Evolutionary conservation across 2,888 invertebrate genomes (phyloP).

Genomic region (Neoaliturus tenellus): DNA sequence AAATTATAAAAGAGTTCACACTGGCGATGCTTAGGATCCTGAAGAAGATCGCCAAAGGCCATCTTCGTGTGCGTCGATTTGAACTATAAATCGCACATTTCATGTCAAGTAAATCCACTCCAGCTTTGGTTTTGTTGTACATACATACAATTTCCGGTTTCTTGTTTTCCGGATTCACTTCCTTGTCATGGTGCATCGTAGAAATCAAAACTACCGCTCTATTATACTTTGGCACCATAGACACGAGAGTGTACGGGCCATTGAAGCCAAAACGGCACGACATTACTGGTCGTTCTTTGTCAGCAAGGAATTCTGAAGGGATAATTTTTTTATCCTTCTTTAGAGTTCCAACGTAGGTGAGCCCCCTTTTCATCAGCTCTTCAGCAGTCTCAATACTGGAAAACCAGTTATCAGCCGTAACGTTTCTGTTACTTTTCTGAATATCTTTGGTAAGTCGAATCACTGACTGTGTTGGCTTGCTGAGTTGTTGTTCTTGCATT

Average conservation of each 20-base stretch:
- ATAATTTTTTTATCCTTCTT: constrained; percentile 21
- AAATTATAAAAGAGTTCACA: background rate
- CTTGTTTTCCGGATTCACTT: background rate
- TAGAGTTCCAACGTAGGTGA: background rate
- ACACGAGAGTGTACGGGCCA: background rate
- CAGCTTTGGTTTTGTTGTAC: too few species aligned
- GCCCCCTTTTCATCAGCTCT: constrained; percentile 26
- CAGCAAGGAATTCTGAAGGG: background rate
- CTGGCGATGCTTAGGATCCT: too few species aligned
- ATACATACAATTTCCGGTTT: background rate
- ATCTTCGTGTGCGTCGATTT: background rate
- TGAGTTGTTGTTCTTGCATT: constrained; percentile 63
- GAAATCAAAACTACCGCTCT: background rate
- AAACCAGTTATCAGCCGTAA: constrained; percentile 69
- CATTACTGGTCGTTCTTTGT: background rate
- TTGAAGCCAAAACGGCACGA: background rate
- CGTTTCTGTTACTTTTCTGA: constrained; percentile 66
- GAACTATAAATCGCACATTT: constrained; percentile 12
- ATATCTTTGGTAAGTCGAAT: constrained; percentile 65
- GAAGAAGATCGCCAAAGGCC: background rate
- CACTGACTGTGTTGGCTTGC: constrained; percentile 67
- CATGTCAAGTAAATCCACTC: background rate
- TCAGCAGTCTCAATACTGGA: constrained; percentile 66
- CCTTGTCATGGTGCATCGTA: constrained; percentile 8
- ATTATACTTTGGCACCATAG: background rate